A percentile compares a stretch with the other conserved stretches of the same genome.
Conservation (phyloP, 2,797 vertebrate species). For the Strix occidentalis region DNA sequence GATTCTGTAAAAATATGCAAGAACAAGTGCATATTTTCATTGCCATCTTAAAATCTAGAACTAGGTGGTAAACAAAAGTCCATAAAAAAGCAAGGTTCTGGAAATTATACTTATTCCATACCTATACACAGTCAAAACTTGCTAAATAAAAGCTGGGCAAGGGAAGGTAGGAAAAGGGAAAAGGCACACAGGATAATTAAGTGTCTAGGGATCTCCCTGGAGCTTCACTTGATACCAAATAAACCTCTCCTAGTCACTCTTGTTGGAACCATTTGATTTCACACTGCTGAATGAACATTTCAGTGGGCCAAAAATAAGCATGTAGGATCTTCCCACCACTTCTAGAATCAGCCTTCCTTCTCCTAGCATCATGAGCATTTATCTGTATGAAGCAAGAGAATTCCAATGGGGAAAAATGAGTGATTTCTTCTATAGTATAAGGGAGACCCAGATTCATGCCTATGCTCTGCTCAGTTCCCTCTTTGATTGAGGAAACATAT, state of each 20-base stretch:
- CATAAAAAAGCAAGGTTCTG: background rate
- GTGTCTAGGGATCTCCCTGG: background rate
- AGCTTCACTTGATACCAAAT: background rate
- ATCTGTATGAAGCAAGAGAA: background rate
- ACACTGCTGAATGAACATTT: background rate
- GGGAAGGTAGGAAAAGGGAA: background rate
- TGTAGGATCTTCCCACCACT: fast-evolving
- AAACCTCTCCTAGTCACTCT: background rate
- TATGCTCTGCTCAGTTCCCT: background rate
- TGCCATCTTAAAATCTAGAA: background rate
- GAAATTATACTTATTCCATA: background rate
- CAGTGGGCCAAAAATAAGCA: background rate
- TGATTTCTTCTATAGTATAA: background rate
- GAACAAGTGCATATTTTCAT: background rate
- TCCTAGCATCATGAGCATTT: background rate
- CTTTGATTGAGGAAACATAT: background rate
- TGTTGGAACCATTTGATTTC: background rate
- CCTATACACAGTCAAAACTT: background rate
- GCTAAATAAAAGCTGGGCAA: background rate
- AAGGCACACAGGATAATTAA: background rate
- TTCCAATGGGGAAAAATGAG: fast-evolving
- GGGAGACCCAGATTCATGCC: background rate
- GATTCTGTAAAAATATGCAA: background rate
- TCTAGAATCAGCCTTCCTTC: background rate
- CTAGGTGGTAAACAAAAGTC: background rate